Percentiles rank a stretch among this genome's conserved stretches.
Evolutionary conservation across 1,140 invertebrate genomes (phyloP).

Genomic region (Zeugodacus cucurbitae): DNA sequence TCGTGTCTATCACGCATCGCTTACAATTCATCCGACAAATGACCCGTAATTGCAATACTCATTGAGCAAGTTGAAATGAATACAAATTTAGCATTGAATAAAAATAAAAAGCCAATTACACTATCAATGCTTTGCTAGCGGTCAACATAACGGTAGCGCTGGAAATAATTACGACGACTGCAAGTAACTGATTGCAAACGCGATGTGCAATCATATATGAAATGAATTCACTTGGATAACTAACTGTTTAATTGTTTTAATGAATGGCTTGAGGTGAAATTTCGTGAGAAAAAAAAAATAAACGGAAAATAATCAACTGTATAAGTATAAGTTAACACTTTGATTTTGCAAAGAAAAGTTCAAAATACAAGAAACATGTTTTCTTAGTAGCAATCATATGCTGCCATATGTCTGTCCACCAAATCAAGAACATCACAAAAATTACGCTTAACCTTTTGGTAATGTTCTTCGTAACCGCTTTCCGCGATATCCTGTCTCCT

Average conservation of each 20-base stretch:
- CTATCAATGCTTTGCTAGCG: not conserved
- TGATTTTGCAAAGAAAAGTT: too few species aligned
- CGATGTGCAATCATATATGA: not conserved
- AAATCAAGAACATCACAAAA: not conserved
- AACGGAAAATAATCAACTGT: too few species aligned
- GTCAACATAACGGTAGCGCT: conserved; percentile 15
- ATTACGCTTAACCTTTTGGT: not conserved
- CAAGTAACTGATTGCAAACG: not conserved
- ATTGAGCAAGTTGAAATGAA: not conserved
- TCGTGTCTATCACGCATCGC: not conserved
- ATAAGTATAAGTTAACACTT: too few species aligned
- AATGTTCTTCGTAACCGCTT: not conserved
- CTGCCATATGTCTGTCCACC: not conserved
- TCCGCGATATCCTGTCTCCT: not conserved
- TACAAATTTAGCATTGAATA: too few species aligned
- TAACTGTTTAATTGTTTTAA: too few species aligned
- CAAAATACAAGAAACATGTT: too few species aligned
- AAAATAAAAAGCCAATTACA: not conserved
- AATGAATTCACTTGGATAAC: too few species aligned
- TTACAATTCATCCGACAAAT: not conserved
- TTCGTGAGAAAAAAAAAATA: too few species aligned
- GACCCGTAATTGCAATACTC: not conserved
- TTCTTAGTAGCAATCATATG: not conserved
- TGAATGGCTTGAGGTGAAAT: too few species aligned
- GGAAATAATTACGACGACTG: not conserved